phyloP scores from a whole-genome alignment of 2,888 invertebrate genomes.

The Invenusta paracnida region DNA sequence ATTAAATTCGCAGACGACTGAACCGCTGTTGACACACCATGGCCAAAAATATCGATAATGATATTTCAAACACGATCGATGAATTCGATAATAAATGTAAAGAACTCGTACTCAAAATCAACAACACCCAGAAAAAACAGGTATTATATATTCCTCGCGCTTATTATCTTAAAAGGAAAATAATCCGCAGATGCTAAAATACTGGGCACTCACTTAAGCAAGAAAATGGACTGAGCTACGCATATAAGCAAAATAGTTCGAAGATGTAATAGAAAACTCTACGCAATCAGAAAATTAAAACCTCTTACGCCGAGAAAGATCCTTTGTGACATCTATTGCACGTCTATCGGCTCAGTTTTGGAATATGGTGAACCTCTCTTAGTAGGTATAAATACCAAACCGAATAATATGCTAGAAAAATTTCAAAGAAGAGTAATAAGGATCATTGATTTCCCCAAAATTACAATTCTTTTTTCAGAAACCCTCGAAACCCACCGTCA shows the following conservation, averaged over 20 bases:
- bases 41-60: not conserved
- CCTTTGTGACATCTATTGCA: not conserved
- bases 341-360: not conserved
- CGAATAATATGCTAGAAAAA: not conserved
- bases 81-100: not conserved
- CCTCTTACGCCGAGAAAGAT: not conserved
- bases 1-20: not conserved
- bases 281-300: not conserved
- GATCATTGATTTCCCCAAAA: not conserved
- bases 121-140: not conserved
- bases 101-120: not conserved
- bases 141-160: not conserved
- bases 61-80: not conserved
- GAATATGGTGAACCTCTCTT: not conserved
- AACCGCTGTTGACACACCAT: not conserved
- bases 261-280: not conserved
- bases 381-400: not conserved
- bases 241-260: not conserved
- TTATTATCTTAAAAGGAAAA: not conserved
- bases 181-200: not conserved
- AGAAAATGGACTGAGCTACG: not conserved
- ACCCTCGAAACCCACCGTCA: not conserved
- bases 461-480: not conserved
- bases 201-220: not conserved
- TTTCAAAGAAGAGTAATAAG: not conserved